phyloP scores from a whole-genome alignment of 2,797 vertebrate genomes.

The Xiphophorus birchmanni region DNA sequence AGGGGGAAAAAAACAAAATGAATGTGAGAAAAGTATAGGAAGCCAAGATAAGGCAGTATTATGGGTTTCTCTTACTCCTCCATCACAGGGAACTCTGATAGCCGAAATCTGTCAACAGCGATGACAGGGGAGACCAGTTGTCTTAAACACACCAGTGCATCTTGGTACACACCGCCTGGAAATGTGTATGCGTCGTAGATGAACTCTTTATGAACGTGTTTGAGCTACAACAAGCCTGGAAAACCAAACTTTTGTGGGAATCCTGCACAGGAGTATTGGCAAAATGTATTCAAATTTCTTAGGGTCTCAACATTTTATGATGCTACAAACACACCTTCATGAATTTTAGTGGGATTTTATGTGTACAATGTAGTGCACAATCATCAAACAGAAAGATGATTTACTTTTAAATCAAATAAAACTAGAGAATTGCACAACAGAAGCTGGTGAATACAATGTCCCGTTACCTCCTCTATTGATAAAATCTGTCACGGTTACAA shows the following conservation, averaged over 20 bases:
- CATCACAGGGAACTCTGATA: slow-evolving; percentile 48
- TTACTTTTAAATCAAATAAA: background rate
- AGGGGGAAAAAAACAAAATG: slow-evolving; percentile 35
- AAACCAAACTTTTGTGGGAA: background rate
- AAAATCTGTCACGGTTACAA: background rate
- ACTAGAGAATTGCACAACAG: background rate
- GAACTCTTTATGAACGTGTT: slow-evolving; percentile 1
- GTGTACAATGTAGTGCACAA: background rate
- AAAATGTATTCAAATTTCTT: background rate
- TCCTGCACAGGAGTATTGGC: background rate
- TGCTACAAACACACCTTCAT: background rate
- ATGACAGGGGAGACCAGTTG: slow-evolving; percentile 52
- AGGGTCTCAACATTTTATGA: background rate
- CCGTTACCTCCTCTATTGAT: background rate
- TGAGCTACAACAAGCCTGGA: background rate
- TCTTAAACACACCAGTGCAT: slow-evolving; percentile 55
- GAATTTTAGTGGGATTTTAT: background rate
- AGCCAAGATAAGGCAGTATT: slow-evolving; percentile 66
- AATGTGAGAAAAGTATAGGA: slow-evolving; percentile 23
- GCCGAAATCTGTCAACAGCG: slow-evolving; percentile 67
- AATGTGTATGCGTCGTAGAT: slow-evolving; percentile 9
- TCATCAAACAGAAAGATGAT: background rate
- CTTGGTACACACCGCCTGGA: slow-evolving; percentile 32
- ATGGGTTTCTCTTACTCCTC: slow-evolving; percentile 50
- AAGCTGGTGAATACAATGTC: background rate